Base-by-base conservation (phyloP, 2,888 invertebrate genomes). In the Troides oblongomaculatus region DNA sequence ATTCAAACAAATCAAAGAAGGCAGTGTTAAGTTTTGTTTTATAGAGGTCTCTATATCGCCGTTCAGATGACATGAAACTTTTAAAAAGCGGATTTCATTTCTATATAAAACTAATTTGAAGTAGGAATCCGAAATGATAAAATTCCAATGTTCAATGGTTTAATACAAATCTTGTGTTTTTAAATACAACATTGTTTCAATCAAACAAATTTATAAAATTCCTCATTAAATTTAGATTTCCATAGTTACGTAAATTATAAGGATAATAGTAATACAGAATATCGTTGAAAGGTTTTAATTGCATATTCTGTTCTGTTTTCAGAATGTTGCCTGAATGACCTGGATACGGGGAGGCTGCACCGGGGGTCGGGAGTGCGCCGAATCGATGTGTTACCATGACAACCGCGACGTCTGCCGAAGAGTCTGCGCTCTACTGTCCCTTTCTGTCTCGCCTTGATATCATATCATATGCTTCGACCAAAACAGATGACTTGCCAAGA, bases 381-480 rank as follows among this genome's bases (percentile, higher is more conserved):
- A 90, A 92, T 92, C 92, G 92, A 92, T 92, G 91, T 81, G 91
- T 90, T 85, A 80, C 88, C 84, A 91, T 90, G 81, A 85, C 87
- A 83, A 92, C 92, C 84, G 92, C 91, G 89, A 92, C 91, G 92
- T 92, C 92, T 92, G 92, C 92, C 89, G 90, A 91, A 91, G 86
- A 91, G 90, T 86, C 90, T 91, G 92, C 89, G 88, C 89, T 88
- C 88, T 90, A 90, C 92, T 92, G 85, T 92, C 92, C 86, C 90
- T 90, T 84, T 92, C 92, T 91, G 87, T 92, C 92, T 92, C 91
- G 92, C 88, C 90, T 88, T 87, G 89, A 88, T 92, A 92, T 92
- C 91, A 92, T 92, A 92, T 92, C 92, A 90, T 88, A 89, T 83
- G 74, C 71, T 70, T 68, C 73, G 12, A 72, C 66, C 73, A 56